Percentiles rank a stretch among this genome's conserved stretches.
Conservation (phyloP, 1,140 invertebrate genomes). For the Agraylea sexmaculata region DNA sequence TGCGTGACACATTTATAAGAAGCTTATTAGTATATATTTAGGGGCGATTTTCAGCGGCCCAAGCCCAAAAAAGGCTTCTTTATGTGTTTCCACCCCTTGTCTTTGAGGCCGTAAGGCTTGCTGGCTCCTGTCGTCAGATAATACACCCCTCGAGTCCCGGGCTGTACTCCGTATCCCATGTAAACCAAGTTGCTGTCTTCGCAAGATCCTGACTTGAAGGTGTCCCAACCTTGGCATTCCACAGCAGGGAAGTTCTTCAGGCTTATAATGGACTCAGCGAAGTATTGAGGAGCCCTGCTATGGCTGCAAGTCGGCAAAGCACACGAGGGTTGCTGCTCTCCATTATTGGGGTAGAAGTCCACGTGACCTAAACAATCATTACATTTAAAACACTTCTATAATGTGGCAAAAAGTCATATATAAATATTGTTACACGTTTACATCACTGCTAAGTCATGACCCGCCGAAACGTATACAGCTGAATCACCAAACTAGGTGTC, state of each 20-base stretch:
- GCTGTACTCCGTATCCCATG: constrained; percentile 42
- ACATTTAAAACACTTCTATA: too few species aligned
- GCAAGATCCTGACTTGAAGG: constrained; percentile 38
- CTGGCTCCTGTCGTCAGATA: constrained; percentile 30
- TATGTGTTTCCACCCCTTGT: too few species aligned
- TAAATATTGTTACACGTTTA: too few species aligned
- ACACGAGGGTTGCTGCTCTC: constrained; percentile 49
- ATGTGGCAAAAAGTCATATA: too few species aligned
- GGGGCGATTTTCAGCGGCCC: too few species aligned
- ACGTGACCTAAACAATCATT: constrained; percentile 43
- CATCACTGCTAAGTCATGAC: too few species aligned
- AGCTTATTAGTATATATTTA: too few species aligned
- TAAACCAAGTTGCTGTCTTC: constrained; percentile 27
- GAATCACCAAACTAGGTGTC: too few species aligned
- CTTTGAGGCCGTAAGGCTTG: neutral
- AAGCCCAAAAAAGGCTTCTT: too few species aligned
- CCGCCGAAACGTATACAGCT: too few species aligned
- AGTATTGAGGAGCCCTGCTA: constrained; percentile 44
- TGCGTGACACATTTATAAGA: too few species aligned
- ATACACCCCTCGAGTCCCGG: constrained; percentile 37
- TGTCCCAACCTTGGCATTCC: constrained; percentile 33
- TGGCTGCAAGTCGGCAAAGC: constrained; percentile 48
- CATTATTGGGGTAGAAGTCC: constrained; percentile 57
- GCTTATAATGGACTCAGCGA: constrained; percentile 42
- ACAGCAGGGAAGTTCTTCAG: constrained; percentile 41